These are phyloP conservation scores for Struthio camelus DNA, from an alignment of 2,113 vertebrate species.

Conservation along the genomic window DNA sequence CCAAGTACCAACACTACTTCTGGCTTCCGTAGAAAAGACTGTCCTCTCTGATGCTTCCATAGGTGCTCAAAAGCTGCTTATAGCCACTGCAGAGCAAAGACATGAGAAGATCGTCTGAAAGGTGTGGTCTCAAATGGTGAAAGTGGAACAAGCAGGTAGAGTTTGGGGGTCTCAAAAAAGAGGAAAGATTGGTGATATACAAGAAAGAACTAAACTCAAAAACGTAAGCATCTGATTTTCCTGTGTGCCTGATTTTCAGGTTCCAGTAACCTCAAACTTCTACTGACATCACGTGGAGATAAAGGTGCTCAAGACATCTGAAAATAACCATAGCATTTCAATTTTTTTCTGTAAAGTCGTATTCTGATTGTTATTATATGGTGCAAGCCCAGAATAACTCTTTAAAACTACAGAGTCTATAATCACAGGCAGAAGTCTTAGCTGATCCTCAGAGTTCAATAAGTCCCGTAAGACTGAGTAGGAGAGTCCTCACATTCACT, in stretches of 20 bases:
- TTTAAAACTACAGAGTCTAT: background rate
- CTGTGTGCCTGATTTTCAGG: background rate
- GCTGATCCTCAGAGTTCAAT: background rate
- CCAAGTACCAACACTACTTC: background rate
- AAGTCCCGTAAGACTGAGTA: background rate
- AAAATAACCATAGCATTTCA: background rate
- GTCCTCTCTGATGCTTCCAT: background rate
- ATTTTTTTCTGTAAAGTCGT: background rate
- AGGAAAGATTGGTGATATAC: background rate
- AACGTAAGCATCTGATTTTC: background rate
- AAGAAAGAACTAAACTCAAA: background rate
- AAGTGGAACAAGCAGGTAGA: background rate
- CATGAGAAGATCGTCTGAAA: background rate
- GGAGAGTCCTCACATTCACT: background rate
- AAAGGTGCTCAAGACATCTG: background rate
- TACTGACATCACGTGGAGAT: background rate
- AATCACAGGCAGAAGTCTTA: background rate
- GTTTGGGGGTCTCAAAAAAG: background rate
- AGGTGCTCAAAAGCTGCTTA: background rate
- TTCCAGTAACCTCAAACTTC: background rate
- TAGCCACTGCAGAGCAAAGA: background rate
- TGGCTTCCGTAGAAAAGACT: background rate
- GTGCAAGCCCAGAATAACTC: background rate
- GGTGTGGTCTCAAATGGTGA: background rate
- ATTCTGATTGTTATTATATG: background rate